Conservation (phyloP, 2,888 invertebrate species). For the Leptinotarsa juncta region DNA sequence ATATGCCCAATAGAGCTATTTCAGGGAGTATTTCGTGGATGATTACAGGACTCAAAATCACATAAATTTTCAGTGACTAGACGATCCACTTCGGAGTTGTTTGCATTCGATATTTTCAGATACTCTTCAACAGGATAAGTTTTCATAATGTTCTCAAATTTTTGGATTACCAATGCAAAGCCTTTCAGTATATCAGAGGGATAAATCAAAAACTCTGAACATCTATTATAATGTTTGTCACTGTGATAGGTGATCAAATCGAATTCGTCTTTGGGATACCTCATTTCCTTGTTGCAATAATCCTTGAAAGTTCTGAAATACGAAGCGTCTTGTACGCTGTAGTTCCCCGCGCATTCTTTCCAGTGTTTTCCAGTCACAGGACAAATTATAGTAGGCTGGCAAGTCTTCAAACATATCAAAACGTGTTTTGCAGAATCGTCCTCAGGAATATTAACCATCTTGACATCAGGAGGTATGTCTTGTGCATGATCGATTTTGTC, state of each 20-base stretch:
- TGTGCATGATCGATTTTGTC: background rate
- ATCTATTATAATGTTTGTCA: slow-evolving; percentile 10
- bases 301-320: slow-evolving; percentile 17
- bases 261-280: slow-evolving; percentile 3
- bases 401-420: slow-evolving; percentile 17
- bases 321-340: background rate
- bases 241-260: slow-evolving; percentile 7
- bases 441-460: background rate
- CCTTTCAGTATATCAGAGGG: background rate
- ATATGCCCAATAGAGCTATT: too few species aligned
- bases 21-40: background rate
- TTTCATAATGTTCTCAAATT: slow-evolving; percentile 1
- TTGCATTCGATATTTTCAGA: background rate
- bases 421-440: slow-evolving; percentile 2
- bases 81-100: background rate
- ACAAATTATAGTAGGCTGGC: slow-evolving; percentile 8
- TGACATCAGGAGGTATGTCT: background rate
- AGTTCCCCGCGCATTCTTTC: slow-evolving; percentile 8
- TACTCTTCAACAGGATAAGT: slow-evolving; percentile 5
- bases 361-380: slow-evolving; percentile 11
- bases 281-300: background rate
- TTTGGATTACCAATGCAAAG: background rate
- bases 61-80: background rate
- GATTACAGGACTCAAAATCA: background rate
- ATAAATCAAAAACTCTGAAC: slow-evolving; percentile 7